Evolutionary conservation across 2,888 invertebrate species (phyloP).

Genomic region (Axea sp.): DNA sequence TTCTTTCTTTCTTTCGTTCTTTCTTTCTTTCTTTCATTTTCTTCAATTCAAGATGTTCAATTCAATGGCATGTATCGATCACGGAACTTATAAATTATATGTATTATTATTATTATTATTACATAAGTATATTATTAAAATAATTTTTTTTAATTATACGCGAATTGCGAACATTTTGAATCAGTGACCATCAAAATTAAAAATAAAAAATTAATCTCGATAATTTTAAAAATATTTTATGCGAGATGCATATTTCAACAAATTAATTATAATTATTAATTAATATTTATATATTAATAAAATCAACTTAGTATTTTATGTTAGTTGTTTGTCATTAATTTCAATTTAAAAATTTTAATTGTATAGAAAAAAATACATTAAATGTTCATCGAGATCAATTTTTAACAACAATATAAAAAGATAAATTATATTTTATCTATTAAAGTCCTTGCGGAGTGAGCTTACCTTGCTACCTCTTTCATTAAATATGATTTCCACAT

Average conservation of each 20-base stretch:
- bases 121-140: conserved; percentile 5
- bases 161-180: conserved; percentile 43
- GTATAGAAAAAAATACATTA: too few species aligned
- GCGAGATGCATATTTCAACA: too few species aligned
- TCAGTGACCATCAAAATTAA: conserved; percentile 39
- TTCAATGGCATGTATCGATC: background rate
- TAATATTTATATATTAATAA: too few species aligned
- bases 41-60: conserved; percentile 45
- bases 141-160: too few species aligned
- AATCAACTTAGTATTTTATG: background rate
- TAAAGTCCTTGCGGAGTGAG: conserved; percentile 56
- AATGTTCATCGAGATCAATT: conserved; percentile 49
- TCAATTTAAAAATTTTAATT: too few species aligned
- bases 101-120: background rate
- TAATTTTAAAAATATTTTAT: too few species aligned
- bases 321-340: too few species aligned
- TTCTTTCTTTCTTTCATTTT: too few species aligned
- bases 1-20: too few species aligned
- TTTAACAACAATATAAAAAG: conserved; percentile 19
- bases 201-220: conserved; percentile 37
- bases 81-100: too few species aligned
- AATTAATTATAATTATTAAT: too few species aligned
- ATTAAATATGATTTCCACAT: conserved; percentile 99
- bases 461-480: conserved; percentile 99
- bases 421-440: conserved; percentile 20